Evolutionary conservation across 2,113 vertebrate genomes (phyloP).

Genomic region (Melanocharis versteri): DNA sequence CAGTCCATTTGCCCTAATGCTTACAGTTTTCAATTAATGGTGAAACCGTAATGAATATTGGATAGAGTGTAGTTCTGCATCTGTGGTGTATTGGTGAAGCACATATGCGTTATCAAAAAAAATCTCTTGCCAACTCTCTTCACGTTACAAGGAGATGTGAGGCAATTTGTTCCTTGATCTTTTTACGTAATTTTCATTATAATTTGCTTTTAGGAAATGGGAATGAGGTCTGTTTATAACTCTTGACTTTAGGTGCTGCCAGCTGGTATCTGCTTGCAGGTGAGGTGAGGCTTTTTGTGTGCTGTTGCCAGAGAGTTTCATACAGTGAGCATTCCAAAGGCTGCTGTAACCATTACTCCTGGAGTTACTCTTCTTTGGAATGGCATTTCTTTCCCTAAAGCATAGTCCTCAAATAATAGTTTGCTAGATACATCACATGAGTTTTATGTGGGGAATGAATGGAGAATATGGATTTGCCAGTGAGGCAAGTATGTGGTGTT

Average conservation of each 20-base stretch:
- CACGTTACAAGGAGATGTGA: rapidly evolving
- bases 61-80: not conserved
- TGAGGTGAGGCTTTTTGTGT: not conserved
- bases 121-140: not conserved
- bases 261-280: not conserved
- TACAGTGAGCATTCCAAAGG: not conserved
- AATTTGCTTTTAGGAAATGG: not conserved
- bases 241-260: not conserved
- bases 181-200: not conserved
- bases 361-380: not conserved
- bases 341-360: not conserved
- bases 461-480: not conserved
- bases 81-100: not conserved
- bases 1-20: not conserved
- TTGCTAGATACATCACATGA: rapidly evolving
- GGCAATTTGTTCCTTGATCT: not conserved
- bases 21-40: not conserved
- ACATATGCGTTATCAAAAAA: not conserved
- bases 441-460: not conserved
- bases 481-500: not conserved
- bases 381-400: not conserved
- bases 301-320: not conserved
- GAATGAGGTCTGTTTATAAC: not conserved
- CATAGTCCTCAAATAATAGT: not conserved
- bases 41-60: not conserved